These are phyloP conservation scores for Microtus pennsylvanicus DNA, from an alignment of 2,113 vertebrate genomes.

Conservation along the genomic window DNA sequence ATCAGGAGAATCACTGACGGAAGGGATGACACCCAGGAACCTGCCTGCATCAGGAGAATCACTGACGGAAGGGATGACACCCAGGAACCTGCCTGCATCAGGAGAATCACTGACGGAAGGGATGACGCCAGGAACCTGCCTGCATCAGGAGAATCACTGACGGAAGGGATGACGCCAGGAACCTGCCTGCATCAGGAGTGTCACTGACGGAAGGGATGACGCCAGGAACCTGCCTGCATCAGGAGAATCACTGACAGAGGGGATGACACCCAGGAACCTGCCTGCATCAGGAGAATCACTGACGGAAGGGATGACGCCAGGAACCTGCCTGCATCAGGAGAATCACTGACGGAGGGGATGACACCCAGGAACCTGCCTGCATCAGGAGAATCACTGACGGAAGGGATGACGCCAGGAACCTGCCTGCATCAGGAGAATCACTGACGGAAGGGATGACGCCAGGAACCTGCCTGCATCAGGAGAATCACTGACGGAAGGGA, in stretches of 20 bases:
- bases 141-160: too few relatives aligned
- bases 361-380: background rate
- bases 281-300: too few relatives aligned
- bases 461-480: background rate
- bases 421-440: background rate
- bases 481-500: too few relatives aligned
- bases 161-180: too few relatives aligned
- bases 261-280: rapidly evolving
- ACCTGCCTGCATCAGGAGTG: background rate
- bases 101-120: too few relatives aligned
- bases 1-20: background rate
- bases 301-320: too few relatives aligned
- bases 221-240: background rate
- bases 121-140: too few relatives aligned
- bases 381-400: background rate
- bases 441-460: rapidly evolving
- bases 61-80: rapidly evolving
- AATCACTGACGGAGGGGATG: too few relatives aligned
- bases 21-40: rapidly evolving
- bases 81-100: background rate
- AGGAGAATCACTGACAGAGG: rapidly evolving
- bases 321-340: too few relatives aligned
- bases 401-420: background rate
- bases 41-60: background rate
- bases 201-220: too few relatives aligned